Evolutionary conservation across 2,797 vertebrate genomes (phyloP), one percentile per base, ranked within the genome.

Genomic region (Cryptoblepharus egeriae): DNA sequence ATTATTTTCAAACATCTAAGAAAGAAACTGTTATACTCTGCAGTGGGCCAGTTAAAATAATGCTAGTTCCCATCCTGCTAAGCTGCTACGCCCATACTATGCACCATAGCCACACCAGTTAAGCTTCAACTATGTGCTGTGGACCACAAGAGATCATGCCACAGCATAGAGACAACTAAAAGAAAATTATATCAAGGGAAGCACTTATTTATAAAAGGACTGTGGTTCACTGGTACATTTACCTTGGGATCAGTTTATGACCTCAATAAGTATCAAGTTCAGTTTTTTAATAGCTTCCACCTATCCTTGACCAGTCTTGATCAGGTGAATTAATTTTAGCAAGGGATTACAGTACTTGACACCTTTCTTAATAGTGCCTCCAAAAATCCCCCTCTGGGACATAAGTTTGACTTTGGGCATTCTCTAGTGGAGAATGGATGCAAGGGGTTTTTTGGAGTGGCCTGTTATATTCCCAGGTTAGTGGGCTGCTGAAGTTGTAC

Each of bases 341-440:
- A 75, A 57, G 32, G 37, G 35, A 75, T 70, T 70, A 60, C 52
- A 22, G 24, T 75, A 15, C 55, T 60, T 45, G 39, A n/a, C 26
- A 39, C 28, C 28, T 45, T 42, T 45, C 15, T 70, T n/a, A 70
- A 49, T 32, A 45, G 28, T 16, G 45, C 28, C 42, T 16, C 42
- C 42, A 13, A 22, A 45, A 70, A 70, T 32, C 39, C 13, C 13
- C 13, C 24, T 42, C 37, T 42, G 4, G 22, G 35, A 11, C 5
- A 69, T 69, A 42, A 69, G 24, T 69, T 69, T 45, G 68, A 69
- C 68, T 69, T n/a, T n/a, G n/a, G n/a, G n/a, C n/a, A n/a, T n/a
- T n/a, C n/a, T n/a, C n/a, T n/a, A n/a, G n/a, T n/a, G n/a, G n/a
- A n/a, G n/a, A n/a, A n/a, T n/a, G n/a, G n/a, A n/a, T n/a, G n/a